Evolutionary conservation across 2,113 vertebrate genomes (phyloP).

Genomic region (Phocoena phocoena): DNA sequence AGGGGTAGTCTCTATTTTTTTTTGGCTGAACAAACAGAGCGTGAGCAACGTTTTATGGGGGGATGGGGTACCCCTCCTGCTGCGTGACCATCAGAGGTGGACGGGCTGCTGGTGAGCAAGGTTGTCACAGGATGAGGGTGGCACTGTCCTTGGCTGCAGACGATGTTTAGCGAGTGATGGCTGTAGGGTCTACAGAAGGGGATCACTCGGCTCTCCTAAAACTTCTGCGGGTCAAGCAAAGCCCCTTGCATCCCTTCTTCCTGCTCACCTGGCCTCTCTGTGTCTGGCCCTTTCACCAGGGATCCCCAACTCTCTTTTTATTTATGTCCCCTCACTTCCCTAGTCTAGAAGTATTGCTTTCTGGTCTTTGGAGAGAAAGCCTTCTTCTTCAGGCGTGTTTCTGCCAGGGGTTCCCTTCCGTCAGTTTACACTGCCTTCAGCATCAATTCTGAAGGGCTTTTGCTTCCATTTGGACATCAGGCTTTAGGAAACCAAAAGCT

Average conservation of each 20-base stretch:
- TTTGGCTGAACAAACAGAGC: not conserved
- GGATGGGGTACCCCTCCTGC: too few relatives aligned
- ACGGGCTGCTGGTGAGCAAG: not conserved
- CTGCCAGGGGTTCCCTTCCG: not conserved
- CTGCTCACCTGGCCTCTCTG: accelerated
- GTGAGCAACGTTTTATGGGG: not conserved
- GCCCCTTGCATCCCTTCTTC: not conserved
- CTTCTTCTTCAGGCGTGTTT: not conserved
- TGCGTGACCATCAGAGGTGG: not conserved
- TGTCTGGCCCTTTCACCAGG: not conserved
- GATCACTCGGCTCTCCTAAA: too few relatives aligned
- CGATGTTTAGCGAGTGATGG: accelerated
- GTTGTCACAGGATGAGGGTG: not conserved
- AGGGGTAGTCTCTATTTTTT: not conserved
- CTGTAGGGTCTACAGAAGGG: not conserved
- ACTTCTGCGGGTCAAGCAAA: not conserved
- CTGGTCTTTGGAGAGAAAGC: not conserved
- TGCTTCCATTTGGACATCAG: not conserved
- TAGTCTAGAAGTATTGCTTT: not conserved
- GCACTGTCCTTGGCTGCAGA: not conserved
- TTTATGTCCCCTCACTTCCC: not conserved
- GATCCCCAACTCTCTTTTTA: not conserved
- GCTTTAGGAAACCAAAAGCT: not conserved
- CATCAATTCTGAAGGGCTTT: not conserved
- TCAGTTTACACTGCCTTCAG: not conserved